Percentiles rank a stretch among this genome's conserved stretches.
Conservation (phyloP, 2,888 invertebrate genomes). For the Rugalucina vietnamica region DNA sequence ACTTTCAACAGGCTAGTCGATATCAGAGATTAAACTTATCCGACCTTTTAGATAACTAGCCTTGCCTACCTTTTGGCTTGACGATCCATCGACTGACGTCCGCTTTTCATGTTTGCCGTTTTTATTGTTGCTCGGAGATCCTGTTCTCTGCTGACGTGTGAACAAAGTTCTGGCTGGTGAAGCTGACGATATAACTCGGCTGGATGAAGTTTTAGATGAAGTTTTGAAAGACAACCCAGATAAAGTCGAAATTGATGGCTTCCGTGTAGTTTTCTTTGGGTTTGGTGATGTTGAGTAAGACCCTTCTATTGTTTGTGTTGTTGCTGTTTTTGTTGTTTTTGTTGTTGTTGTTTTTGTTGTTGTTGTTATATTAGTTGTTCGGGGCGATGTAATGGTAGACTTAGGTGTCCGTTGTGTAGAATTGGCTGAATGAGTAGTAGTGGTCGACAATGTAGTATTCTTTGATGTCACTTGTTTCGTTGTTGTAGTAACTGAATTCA, state of each 20-base stretch:
- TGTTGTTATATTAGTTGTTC: no score
- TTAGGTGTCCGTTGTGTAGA: not conserved
- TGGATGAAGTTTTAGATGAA: no score
- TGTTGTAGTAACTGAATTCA: not conserved
- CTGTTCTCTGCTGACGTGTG: no score
- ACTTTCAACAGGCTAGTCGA: no score
- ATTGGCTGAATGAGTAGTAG: not conserved
- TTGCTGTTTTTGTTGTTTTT: no score
- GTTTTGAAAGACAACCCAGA: no score
- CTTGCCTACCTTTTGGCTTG: not conserved
- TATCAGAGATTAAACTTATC: no score
- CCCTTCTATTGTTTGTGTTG: not conserved
- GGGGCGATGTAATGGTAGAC: not conserved
- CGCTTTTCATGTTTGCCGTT: not conserved
- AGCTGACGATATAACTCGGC: no score
- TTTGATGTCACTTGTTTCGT: not conserved
- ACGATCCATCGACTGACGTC: not conserved
- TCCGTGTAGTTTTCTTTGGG: not conserved
- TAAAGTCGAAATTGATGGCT: no score
- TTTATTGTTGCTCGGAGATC: not conserved
- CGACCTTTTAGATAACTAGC: not conserved
- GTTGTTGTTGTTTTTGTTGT: no score
- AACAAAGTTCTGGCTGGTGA: no score
- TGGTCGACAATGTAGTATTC: not conserved
- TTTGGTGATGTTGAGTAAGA: not conserved